Conservation (phyloP, 1,140 invertebrate genomes). For the Aphelinus certus region DNA sequence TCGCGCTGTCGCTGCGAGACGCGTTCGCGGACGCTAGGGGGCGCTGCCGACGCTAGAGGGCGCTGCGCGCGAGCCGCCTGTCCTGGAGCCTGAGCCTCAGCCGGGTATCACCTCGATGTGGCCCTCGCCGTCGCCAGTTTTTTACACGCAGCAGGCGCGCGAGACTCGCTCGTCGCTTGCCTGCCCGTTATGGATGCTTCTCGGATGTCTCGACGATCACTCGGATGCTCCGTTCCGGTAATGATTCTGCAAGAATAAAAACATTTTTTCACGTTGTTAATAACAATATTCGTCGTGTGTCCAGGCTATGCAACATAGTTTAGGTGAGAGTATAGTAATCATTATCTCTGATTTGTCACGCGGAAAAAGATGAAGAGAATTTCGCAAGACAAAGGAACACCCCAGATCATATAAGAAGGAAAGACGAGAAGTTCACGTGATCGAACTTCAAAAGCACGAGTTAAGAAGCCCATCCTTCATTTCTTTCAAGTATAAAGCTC, state of each 20-base stretch:
- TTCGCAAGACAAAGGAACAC: too few relatives aligned
- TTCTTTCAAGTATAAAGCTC: too few relatives aligned
- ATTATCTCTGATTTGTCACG: too few relatives aligned
- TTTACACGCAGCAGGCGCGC: background rate
- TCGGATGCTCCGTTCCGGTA: background rate
- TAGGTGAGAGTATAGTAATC: too few relatives aligned
- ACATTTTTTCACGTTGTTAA: too few relatives aligned
- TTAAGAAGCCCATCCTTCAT: too few relatives aligned
- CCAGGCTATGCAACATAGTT: too few relatives aligned
- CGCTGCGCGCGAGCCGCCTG: background rate
- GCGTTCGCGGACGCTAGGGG: background rate
- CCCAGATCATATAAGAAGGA: too few relatives aligned
- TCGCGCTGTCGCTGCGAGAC: conserved; percentile 49
- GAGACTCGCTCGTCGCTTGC: background rate
- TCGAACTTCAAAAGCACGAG: too few relatives aligned
- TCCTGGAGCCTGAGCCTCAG: background rate
- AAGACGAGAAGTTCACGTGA: too few relatives aligned
- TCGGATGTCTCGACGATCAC: background rate
- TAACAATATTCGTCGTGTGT: too few relatives aligned
- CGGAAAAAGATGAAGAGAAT: too few relatives aligned
- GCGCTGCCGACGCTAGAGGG: background rate
- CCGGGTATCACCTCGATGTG: conserved; percentile 4
- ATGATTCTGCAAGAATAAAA: background rate
- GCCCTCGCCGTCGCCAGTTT: conserved; percentile 8
- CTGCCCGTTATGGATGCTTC: conserved; percentile 8